Evolutionary conservation across 35 echinoderm and acorn worm genomes (phyloP).

Genomic region (Ptychodera flava): DNA sequence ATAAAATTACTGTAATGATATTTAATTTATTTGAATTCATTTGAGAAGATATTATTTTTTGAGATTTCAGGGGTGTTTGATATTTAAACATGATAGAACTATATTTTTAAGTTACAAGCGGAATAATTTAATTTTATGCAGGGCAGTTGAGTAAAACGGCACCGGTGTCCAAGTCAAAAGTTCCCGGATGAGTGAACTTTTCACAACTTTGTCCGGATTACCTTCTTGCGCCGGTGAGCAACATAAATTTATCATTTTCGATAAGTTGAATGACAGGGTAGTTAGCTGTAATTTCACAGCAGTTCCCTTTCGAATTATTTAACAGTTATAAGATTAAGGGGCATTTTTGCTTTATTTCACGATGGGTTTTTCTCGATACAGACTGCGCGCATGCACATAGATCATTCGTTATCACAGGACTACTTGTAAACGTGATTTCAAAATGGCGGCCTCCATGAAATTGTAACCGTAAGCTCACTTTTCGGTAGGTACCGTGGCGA

Average conservation of each 20-base stretch:
- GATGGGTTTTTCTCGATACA: too few species aligned
- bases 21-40: not conserved
- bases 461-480: too few species aligned
- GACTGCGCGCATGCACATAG: too few species aligned
- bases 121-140: not conserved
- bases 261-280: too few species aligned
- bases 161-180: not conserved
- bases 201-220: not conserved
- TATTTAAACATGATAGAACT: not conserved
- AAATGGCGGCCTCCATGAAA: not conserved
- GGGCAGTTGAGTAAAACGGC: not conserved
- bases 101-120: not conserved
- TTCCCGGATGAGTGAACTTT: not conserved
- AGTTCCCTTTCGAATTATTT: too few species aligned
- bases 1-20: not conserved
- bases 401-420: not conserved
- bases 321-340: too few species aligned
- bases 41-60: not conserved
- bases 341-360: too few species aligned
- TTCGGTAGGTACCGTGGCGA: too few species aligned
- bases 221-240: not conserved
- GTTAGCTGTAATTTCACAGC: too few species aligned
- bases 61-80: not conserved
- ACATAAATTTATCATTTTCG: not conserved
- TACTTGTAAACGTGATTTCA: constrained; percentile 1